Base-by-base conservation (phyloP, 2,888 invertebrate genomes). In the Campaea margaritaria region DNA sequence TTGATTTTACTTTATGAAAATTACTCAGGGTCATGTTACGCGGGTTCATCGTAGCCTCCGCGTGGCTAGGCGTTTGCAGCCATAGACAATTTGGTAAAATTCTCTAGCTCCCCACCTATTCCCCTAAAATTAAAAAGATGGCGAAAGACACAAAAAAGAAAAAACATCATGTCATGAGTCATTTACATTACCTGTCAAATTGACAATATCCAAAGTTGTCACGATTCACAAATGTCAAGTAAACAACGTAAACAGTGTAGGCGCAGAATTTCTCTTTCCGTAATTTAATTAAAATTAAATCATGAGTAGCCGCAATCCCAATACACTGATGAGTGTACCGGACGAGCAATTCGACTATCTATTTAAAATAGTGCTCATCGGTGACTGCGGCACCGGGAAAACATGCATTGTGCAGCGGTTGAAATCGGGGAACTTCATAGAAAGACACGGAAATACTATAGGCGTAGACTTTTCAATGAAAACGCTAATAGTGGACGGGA, bases 401-500 rank as follows among this genome's bases (percentile, higher is more conserved):
- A 98, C 98, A 64, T 98, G 96, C 80, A 97, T 99, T 70, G 98
- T 99, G 61, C 98, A 99, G 89, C 95, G 99, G 73, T 97, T 99
- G 88, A 98, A 98, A 87, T 97, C 98, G 64, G 99, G 99, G 62
- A 98, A 97, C 74, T 99, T 97, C 82, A 96, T 98, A 69, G 99
- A 99, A 91, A 94, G 97, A 70, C 98, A 99, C 91, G 98, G 98
- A 60, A 98, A 97, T 83, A 99, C 99, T 47, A 99, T 99, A 82
- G 99, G 99, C 67, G 99, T 99, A 57, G 99, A 99, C 91, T 99
- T 99, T 93, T 98, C 98, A 64, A 99, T 99, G 98, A 99, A 99
- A 94, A 99, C 98, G 53, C 94, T 99, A 41, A 94, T 96, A 70
- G 96, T 99, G 47, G 98, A 99, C 85, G 97, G 97, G 52, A 99